Evolutionary conservation across 35 echinoderm and acorn worm species (phyloP).

Genomic region (Hemicentrotus pulcherrimus): DNA sequence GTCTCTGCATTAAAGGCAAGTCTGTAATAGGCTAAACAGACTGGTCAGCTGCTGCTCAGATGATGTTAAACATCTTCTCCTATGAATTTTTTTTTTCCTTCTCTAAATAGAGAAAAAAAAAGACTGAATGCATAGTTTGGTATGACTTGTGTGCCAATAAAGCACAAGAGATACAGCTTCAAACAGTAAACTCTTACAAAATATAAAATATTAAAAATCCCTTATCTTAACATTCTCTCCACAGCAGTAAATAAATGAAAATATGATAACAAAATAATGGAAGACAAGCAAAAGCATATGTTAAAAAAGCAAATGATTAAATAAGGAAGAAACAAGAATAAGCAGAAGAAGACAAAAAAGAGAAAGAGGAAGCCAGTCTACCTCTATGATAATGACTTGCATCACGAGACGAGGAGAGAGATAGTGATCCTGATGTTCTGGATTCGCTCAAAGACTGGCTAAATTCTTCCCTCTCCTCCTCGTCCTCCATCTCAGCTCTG

Average conservation of each 20-base stretch:
- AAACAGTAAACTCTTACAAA: neutral
- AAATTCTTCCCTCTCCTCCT: neutral
- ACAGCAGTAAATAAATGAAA: neutral
- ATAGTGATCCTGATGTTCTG: neutral
- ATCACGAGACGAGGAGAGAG: neutral
- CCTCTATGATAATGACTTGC: neutral
- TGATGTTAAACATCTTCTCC: no score
- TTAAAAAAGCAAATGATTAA: neutral
- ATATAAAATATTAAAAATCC: neutral
- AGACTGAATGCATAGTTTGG: no score
- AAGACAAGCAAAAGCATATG: neutral
- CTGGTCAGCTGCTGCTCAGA: no score
- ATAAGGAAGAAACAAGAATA: neutral
- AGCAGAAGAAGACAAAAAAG: neutral
- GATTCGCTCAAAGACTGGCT: slow-evolving; percentile 30
- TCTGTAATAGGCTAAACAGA: no score
- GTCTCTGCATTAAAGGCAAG: no score
- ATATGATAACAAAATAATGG: neutral
- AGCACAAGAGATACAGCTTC: no score
- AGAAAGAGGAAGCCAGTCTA: neutral
- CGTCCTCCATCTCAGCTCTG: neutral
- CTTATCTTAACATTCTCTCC: neutral
- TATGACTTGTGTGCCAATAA: no score
- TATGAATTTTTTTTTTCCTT: no score
- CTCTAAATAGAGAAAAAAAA: no score